phyloP scores from a whole-genome alignment of 2,888 invertebrate genomes.

The Thalpophila matura region DNA sequence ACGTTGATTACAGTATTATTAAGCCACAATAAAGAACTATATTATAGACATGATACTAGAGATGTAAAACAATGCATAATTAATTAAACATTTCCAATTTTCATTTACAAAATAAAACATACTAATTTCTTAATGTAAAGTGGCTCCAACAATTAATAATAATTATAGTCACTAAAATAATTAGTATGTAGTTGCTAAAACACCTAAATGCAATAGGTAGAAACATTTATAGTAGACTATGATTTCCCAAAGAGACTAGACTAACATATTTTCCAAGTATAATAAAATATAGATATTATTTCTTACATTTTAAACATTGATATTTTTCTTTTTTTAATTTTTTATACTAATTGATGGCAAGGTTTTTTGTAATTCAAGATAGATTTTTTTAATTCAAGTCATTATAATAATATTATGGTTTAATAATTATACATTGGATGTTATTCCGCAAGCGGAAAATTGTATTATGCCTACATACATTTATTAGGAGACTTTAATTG shows the following conservation, averaged over 20 bases:
- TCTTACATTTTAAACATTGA: slow-evolving; percentile 41
- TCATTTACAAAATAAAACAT: background rate
- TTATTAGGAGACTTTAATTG: background rate
- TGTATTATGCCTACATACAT: slow-evolving; percentile 2
- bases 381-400: slow-evolving; percentile 15
- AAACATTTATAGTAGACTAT: slow-evolving; percentile 46
- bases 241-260: slow-evolving; percentile 56
- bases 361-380: slow-evolving; percentile 15
- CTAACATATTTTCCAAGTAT: slow-evolving; percentile 39
- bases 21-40: slow-evolving; percentile 9
- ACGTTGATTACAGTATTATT: slow-evolving; percentile 16
- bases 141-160: slow-evolving; percentile 42
- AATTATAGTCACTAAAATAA: slow-evolving; percentile 44
- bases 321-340: slow-evolving; percentile 42
- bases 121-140: slow-evolving; percentile 28
- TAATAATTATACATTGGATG: slow-evolving; percentile 23
- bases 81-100: slow-evolving; percentile 6
- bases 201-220: slow-evolving; percentile 68
- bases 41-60: background rate
- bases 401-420: slow-evolving; percentile 16
- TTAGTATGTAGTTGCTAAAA: slow-evolving; percentile 56
- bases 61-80: background rate
- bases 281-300: slow-evolving; percentile 55
- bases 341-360: slow-evolving; percentile 46
- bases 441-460: background rate